Conservation (phyloP, 2,113 vertebrate species). For the Tetraodon nigroviridis region DNA sequence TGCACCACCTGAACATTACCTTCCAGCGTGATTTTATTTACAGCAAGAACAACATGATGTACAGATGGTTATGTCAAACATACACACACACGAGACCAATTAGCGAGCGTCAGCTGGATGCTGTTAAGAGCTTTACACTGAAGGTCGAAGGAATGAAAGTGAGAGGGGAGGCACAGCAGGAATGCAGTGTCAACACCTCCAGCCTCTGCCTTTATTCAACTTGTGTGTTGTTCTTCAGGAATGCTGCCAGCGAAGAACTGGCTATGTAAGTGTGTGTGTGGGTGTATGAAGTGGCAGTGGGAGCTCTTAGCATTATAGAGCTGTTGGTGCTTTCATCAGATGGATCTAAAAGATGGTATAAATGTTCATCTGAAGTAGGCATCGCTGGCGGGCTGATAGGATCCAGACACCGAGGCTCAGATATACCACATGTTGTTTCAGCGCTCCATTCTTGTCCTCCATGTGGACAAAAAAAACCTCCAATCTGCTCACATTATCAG, state of each 20-base stretch:
- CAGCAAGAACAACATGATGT: not conserved
- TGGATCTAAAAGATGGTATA: slow-evolving; percentile 42
- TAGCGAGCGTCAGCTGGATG: slow-evolving; percentile 48
- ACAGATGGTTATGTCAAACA: not conserved
- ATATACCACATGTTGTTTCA: slow-evolving; percentile 43
- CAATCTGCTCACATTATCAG: slow-evolving; percentile 31
- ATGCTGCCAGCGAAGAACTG: slow-evolving; percentile 47
- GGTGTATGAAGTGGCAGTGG: slow-evolving; percentile 9
- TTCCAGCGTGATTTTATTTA: slow-evolving; percentile 9
- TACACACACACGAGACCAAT: not conserved
- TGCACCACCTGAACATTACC: not conserved
- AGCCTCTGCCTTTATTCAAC: slow-evolving; percentile 51
- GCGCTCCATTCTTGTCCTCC: not conserved
- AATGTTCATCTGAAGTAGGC: slow-evolving; percentile 51
- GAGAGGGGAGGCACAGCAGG: slow-evolving; percentile 19
- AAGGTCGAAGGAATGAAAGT: slow-evolving; percentile 13
- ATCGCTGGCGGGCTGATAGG: slow-evolving; percentile 51
- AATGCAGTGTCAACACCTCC: slow-evolving; percentile 54
- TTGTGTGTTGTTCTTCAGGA: slow-evolving; percentile 43
- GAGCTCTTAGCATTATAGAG: not conserved
- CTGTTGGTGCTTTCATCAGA: slow-evolving; percentile 9
- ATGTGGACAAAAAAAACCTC: not conserved
- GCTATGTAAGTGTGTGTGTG: slow-evolving; percentile 2
- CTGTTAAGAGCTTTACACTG: slow-evolving; percentile 41
- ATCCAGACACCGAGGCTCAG: slow-evolving; percentile 49